Conservation (phyloP, 2,888 invertebrate genomes). For the Xestia sexstrigata region DNA sequence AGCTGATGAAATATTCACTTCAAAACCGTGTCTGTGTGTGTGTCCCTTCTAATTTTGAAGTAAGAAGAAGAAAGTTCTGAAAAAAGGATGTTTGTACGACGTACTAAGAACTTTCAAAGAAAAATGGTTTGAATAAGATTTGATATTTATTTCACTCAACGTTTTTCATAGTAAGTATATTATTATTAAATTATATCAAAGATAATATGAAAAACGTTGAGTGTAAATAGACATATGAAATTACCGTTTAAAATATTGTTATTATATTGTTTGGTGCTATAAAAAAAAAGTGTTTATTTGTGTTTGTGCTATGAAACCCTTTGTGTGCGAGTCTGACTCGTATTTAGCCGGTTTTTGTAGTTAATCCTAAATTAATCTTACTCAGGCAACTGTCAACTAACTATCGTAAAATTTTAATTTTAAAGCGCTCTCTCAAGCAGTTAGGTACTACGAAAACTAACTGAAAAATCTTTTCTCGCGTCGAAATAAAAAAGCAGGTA, state of each 20-base stretch:
- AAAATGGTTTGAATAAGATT: too few species aligned
- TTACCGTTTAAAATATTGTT: background rate
- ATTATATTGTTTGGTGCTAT: background rate
- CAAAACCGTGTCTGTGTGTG: too few species aligned
- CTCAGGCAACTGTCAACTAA: background rate
- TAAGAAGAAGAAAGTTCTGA: too few species aligned
- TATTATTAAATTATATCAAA: too few species aligned
- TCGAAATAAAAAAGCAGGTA: conserved; percentile 12
- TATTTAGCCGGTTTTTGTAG: background rate
- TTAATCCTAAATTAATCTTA: background rate
- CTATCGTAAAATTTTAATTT: background rate
- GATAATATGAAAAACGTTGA: too few species aligned
- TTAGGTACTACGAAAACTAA: background rate
- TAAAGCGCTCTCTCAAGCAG: too few species aligned
- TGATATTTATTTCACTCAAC: background rate
- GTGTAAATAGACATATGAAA: background rate
- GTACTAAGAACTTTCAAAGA: too few species aligned
- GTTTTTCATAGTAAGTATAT: too few species aligned
- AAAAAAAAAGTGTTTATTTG: too few species aligned
- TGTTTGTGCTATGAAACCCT: background rate
- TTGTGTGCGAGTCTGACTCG: background rate
- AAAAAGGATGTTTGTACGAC: too few species aligned
- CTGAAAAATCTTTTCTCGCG: background rate
- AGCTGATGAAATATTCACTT: too few species aligned
- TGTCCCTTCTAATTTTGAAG: too few species aligned